Evolutionary conservation across 2,797 vertebrate species (phyloP), one percentile per base, ranked within the genome.

Genomic region (Coranthus polyacanthus): DNA sequence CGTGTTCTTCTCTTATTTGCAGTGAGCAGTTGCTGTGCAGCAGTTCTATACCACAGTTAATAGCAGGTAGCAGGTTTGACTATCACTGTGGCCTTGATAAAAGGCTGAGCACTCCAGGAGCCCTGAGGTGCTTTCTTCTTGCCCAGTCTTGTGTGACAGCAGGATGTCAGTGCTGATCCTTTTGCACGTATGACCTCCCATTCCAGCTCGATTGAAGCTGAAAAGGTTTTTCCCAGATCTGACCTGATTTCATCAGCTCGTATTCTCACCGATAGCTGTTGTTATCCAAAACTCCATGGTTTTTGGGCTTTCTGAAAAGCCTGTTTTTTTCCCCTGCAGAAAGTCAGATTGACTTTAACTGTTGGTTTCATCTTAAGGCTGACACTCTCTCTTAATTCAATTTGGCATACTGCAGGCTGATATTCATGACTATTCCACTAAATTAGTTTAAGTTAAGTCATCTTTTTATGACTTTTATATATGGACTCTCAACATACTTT

Each of bases 191-290:
- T 55, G 39, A 62, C 34, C 38, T 38, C 36, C 12, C 16, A 20
- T 36, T 38, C 10, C 2, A 26, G 24, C 7, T 16, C 4, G 2
- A 68, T 6, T 17, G 21, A 20, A 9, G 7, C 37, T 24, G 50
- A 43, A 56, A 44, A 50, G 24, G 13, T 55, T 50, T 63, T 32
- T 24, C 39, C 45, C 51, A 32, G 42, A 55, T 24, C 32, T 49
- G 49, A 51, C 39, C 29, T 51, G 37, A 41, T 69, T 51, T 53
- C 12, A 45, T 22, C 39, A 45, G 7, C 12, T 21, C 1, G 3
- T 53, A 34, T 56, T 68, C 53, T 66, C 38, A 65, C 22, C 41
- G 34, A 34, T 15, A 24, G 34, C 16, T 21, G 37, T 32, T 56
- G 15, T 47, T 36, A 37, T 37, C 24, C 24, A 49, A 12, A 67